A percentile compares a stretch with the other conserved stretches of the same genome.
Conservation (phyloP, 2,113 vertebrate genomes). For the Jacana jacana region DNA sequence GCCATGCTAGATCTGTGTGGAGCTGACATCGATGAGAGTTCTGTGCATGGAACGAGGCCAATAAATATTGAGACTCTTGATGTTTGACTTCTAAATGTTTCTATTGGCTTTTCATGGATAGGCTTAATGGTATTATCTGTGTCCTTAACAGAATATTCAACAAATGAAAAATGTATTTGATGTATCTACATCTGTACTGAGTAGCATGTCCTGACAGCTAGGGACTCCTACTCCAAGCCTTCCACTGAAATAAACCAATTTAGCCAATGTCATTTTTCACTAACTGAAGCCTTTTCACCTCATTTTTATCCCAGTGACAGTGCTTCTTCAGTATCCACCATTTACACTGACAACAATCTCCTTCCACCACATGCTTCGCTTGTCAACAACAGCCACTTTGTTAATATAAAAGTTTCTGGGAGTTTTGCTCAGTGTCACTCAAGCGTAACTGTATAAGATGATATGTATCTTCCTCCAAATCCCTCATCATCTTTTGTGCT, state of each 20-base stretch:
- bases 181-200: slow-evolving; percentile 8
- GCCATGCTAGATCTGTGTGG: not conserved
- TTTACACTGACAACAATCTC: slow-evolving; percentile 50
- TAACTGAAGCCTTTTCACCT: slow-evolving; percentile 47
- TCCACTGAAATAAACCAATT: slow-evolving; percentile 47
- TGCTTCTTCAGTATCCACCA: slow-evolving; percentile 47
- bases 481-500: not conserved
- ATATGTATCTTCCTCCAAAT: not conserved
- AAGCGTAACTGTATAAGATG: not conserved
- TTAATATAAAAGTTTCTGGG: slow-evolving; percentile 21
- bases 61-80: not conserved
- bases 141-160: slow-evolving; percentile 11
- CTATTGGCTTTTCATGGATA: not conserved
- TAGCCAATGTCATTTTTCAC: slow-evolving; percentile 60
- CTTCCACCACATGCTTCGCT: slow-evolving; percentile 58
- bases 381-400: slow-evolving; percentile 43
- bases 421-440: slow-evolving; percentile 22
- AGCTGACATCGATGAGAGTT: not conserved
- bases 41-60: not conserved
- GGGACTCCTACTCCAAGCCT: not conserved
- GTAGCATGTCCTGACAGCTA: slow-evolving; percentile 39
- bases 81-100: not conserved
- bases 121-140: not conserved
- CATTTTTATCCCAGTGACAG: slow-evolving; percentile 52
- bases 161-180: not conserved